Evolutionary conservation across 53 echinoderm and acorn worm genomes (phyloP), one percentile per base, ranked within the genome.

Genomic region (Hippasteria phrygiana): DNA sequence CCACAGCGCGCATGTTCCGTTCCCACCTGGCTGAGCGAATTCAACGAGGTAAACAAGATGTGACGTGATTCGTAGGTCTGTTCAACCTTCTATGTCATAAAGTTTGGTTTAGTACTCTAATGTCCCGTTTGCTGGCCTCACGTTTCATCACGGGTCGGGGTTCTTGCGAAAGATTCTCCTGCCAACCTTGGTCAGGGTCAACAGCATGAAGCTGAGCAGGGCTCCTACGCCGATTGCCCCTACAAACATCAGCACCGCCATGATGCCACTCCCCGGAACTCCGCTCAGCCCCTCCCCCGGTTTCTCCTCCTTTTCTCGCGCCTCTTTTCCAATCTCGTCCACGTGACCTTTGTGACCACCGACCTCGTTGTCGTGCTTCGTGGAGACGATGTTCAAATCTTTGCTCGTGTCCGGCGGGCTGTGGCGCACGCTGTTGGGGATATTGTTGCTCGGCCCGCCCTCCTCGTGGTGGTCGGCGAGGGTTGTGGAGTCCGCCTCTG

Each of bases 181-280:
- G 35, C 33, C 69, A 53, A 70, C 11, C 22, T 53, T 85, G 3
- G 50, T 47, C 85, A 85, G 47, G 53, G 53, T 67, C 2, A 85
- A 10, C 20, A 88, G 42, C 28, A 88, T 14, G 10, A 88, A 74
- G 24, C 88, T 74, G 20, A 88, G 36, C 43, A 74, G 36, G 17
- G 75, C 74, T 0, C 74, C 75, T 4, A 75, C 47, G 13, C 59
- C 74, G n/a, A 88, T 18, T 3, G 88, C 75, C 14, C 39, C 56
- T 4, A 48, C 88, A 63, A 88, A 74, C 74, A 88, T 74, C 5
- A 75, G 62, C 3, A 74, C 56, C 26, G 75, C 88, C 46, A 75
- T 75, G 53, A 75, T 26, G 17, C 55, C 88, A 0, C 43, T 42
- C 14, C 74, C 88, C 17, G 88, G 88, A 18, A 2, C 27, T 10